These are phyloP conservation scores for Onychomys torridus DNA, from an alignment of 2,797 vertebrate genomes.

Conservation along the genomic window DNA sequence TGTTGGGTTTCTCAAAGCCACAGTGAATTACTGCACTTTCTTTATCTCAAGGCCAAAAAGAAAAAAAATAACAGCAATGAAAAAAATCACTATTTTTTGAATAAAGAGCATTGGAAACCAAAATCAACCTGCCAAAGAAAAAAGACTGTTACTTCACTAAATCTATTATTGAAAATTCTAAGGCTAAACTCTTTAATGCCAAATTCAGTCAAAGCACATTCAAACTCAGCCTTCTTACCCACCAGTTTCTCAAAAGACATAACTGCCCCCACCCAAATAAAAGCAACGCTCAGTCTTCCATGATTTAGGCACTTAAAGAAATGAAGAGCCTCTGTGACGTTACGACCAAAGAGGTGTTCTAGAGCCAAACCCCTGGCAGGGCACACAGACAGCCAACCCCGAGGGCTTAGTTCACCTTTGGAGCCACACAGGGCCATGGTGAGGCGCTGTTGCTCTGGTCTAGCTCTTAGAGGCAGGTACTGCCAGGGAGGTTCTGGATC, in stretches of 20 bases:
- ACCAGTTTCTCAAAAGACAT: not conserved
- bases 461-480: constrained; percentile 96
- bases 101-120: not conserved
- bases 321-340: not conserved
- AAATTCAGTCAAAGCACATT: not conserved
- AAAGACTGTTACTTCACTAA: not conserved
- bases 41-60: too few species aligned
- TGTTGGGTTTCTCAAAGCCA: too few species aligned
- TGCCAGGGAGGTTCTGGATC: constrained; percentile 97
- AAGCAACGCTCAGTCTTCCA: not conserved
- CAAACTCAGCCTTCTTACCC: not conserved
- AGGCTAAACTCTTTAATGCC: not conserved
- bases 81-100: too few species aligned
- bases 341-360: not conserved
- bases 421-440: too few species aligned
- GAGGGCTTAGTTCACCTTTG: too few species aligned
- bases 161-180: not conserved
- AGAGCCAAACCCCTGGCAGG: too few species aligned
- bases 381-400: too few species aligned
- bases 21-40: too few species aligned
- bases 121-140: not conserved
- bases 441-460: constrained; percentile 99
- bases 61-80: too few species aligned
- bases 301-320: not conserved
- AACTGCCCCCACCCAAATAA: not conserved